Evolutionary conservation across 2,888 invertebrate species (phyloP).

Genomic region (Aphodius sticticus): DNA sequence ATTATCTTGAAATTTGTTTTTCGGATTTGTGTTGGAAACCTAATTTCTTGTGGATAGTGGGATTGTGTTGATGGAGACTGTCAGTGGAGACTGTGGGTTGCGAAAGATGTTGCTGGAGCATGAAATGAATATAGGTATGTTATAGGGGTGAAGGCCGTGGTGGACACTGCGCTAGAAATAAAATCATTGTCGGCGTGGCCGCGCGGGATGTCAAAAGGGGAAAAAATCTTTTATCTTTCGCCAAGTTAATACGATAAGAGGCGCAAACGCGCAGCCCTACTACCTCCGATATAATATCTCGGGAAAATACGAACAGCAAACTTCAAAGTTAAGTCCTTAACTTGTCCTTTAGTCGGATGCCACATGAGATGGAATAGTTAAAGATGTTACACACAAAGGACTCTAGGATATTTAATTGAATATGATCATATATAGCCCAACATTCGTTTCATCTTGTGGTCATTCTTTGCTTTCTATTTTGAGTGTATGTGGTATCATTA

Average conservation of each 20-base stretch:
- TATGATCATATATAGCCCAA: background rate
- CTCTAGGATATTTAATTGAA: background rate
- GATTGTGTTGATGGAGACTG: background rate
- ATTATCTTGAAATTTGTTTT: background rate
- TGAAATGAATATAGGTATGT: background rate
- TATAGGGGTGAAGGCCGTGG: background rate
- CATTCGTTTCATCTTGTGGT: background rate
- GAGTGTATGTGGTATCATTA: no score
- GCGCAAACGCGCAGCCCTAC: slow-evolving; percentile 22
- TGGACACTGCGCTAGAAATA: background rate
- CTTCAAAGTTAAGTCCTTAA: slow-evolving; percentile 40
- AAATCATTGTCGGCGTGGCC: background rate
- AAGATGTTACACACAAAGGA: slow-evolving; percentile 9
- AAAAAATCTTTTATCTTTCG: slow-evolving; percentile 31
- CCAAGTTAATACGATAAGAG: slow-evolving; percentile 20
- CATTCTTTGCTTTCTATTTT: no score
- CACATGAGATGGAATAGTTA: slow-evolving; percentile 8
- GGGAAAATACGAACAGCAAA: slow-evolving; percentile 20
- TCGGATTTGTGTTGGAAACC: background rate
- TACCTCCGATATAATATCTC: slow-evolving; percentile 16
- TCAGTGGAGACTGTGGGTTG: background rate
- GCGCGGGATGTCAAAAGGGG: slow-evolving; percentile 6
- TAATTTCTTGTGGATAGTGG: background rate
- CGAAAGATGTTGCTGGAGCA: background rate
- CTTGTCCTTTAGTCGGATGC: slow-evolving; percentile 32